Percentiles rank a stretch among this genome's conserved stretches.
Conservation (phyloP, 2,888 invertebrate genomes). For the Cephus nigrinus region DNA sequence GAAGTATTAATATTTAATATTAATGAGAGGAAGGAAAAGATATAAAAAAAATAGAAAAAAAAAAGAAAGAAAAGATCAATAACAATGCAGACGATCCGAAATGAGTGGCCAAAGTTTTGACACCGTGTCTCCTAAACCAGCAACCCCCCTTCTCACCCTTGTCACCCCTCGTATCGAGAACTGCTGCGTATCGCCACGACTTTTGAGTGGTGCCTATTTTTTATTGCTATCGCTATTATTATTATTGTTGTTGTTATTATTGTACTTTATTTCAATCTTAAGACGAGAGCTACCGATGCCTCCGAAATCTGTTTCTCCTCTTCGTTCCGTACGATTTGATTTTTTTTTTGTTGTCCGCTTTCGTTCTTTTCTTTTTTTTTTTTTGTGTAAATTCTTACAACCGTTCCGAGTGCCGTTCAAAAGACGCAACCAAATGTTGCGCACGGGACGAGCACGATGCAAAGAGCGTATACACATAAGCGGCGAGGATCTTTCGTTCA, state of each 20-base stretch:
- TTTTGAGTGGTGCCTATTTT: neutral
- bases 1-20: conserved; percentile 57
- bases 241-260: neutral
- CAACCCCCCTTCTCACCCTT: no score
- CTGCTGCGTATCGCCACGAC: neutral
- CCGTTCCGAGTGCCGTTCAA: neutral
- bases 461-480: neutral
- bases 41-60: conserved; percentile 8
- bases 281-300: neutral
- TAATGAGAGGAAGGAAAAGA: conserved; percentile 8
- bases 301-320: neutral
- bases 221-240: conserved; percentile 10
- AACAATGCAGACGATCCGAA: conserved; percentile 59
- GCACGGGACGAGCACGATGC: neutral
- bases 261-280: neutral
- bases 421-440: neutral
- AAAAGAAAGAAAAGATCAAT: conserved; percentile 55
- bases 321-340: neutral
- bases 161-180: neutral
- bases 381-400: neutral
- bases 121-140: neutral
- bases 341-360: no score
- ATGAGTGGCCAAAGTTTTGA: conserved; percentile 59
- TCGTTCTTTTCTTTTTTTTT: neutral
- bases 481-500: neutral